Conservation (phyloP, 2,113 vertebrate genomes). For the Psophia crepitans region DNA sequence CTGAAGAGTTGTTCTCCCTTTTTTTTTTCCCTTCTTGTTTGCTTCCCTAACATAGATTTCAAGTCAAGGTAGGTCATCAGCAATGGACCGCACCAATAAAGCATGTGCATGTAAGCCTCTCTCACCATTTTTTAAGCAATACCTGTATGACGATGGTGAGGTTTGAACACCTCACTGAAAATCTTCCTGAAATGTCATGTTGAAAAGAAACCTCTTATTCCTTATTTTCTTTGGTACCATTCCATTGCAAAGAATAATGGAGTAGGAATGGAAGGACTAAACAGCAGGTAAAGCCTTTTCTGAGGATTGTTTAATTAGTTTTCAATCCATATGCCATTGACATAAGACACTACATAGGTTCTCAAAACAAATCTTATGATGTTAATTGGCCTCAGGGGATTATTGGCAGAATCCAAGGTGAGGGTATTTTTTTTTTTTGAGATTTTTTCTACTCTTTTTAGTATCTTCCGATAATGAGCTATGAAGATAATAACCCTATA, state of each 20-base stretch:
- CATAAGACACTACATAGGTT: not conserved
- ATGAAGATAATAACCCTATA: not conserved
- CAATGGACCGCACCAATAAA: not conserved
- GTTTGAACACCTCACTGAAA: not conserved
- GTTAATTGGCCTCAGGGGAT: not conserved
- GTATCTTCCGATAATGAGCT: not conserved
- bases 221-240: not conserved
- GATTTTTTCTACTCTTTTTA: not conserved
- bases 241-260: not conserved
- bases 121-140: not conserved
- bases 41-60: not conserved
- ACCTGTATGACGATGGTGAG: fast-evolving
- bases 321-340: not conserved
- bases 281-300: not conserved
- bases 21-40: not conserved
- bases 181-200: not conserved
- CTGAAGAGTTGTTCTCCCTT: not conserved
- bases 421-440: not conserved
- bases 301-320: not conserved
- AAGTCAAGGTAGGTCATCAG: not conserved
- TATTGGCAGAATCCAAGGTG: not conserved
- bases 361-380: not conserved
- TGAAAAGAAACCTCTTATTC: not conserved
- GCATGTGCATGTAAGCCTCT: not conserved
- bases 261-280: not conserved